phyloP scores from a whole-genome alignment of 2,113 vertebrate species.

The Cromileptes altivelis region DNA sequence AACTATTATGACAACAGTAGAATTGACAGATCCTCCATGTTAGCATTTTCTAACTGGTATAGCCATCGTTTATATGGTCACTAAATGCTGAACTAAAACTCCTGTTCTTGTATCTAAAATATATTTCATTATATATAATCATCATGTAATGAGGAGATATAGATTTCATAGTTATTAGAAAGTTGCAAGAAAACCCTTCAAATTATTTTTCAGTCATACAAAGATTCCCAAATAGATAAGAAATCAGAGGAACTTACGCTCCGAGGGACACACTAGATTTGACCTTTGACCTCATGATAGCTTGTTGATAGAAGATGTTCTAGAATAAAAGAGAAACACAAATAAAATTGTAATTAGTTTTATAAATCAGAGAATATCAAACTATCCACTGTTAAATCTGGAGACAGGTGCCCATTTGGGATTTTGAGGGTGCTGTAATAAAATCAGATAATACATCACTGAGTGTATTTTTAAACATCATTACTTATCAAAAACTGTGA shows the following conservation, averaged over 20 bases:
- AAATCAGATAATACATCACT: background rate
- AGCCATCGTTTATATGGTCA: background rate
- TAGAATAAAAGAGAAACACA: conserved; percentile 62
- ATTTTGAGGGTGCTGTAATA: background rate
- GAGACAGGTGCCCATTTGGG: no score
- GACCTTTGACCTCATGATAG: conserved; percentile 92
- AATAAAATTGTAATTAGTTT: background rate
- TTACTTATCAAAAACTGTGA: background rate
- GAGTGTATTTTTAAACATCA: background rate
- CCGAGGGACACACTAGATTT: conserved; percentile 96
- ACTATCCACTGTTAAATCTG: background rate
- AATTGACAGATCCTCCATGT: background rate
- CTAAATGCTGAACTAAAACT: background rate
- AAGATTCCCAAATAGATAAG: background rate
- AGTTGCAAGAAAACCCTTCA: background rate
- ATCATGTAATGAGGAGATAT: background rate
- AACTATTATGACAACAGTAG: background rate
- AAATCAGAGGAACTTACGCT: conserved; percentile 87
- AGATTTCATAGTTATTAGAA: background rate
- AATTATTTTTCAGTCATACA: background rate
- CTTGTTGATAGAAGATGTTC: conserved; percentile 95
- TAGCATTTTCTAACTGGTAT: background rate
- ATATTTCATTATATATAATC: background rate
- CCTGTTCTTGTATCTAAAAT: background rate
- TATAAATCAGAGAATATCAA: background rate